Evolutionary conservation across 2,888 invertebrate species (phyloP).

Genomic region (Parapristionchus giblindavisi): DNA sequence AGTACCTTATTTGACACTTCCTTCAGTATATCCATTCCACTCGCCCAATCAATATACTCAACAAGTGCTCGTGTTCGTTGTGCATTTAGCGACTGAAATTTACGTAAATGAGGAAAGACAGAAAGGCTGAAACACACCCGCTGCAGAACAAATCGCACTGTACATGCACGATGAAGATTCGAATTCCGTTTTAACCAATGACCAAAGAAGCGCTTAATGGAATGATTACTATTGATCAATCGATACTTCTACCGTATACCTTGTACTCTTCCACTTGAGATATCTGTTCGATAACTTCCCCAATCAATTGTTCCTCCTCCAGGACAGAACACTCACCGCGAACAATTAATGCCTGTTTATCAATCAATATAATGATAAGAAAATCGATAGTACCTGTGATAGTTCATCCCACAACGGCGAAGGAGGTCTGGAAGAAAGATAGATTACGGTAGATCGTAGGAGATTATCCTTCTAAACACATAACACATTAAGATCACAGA

Average conservation of each 20-base stretch:
- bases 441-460: slow-evolving; percentile 11
- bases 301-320: slow-evolving; percentile 38
- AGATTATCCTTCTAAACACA: slow-evolving; percentile 1
- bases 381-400: slow-evolving; percentile 14
- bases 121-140: background rate
- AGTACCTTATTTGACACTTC: background rate
- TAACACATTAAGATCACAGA: background rate
- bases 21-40: slow-evolving; percentile 12
- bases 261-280: background rate
- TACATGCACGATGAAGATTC: background rate
- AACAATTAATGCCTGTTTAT: slow-evolving; percentile 22
- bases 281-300: background rate
- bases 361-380: too few species aligned
- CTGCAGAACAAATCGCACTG: slow-evolving; percentile 12
- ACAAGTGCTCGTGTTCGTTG: slow-evolving; percentile 9
- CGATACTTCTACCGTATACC: background rate
- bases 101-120: background rate
- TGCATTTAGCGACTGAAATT: slow-evolving; percentile 2
- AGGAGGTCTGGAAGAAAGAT: slow-evolving; percentile 6
- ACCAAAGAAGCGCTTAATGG: slow-evolving; percentile 40
- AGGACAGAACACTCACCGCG: slow-evolving; percentile 33
- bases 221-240: slow-evolving; percentile 16
- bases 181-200: slow-evolving; percentile 23
- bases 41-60: slow-evolving; percentile 23
- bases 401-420: slow-evolving; percentile 30